Evolutionary conservation across 2,888 invertebrate genomes (phyloP).

Genomic region (Antheraea yamamai): DNA sequence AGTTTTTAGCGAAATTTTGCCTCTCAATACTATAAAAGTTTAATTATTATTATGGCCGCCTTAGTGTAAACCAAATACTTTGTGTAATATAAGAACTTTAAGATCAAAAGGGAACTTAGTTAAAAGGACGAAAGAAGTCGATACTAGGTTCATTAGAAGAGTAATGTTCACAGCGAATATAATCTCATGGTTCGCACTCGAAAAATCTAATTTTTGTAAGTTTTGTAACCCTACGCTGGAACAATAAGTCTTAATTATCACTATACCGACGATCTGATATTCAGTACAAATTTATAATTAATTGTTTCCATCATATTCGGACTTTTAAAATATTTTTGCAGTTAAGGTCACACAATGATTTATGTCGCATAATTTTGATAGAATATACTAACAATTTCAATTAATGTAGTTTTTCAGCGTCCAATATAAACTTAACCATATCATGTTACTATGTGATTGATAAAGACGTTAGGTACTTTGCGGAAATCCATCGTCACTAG

Average conservation of each 20-base stretch:
- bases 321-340: not conserved
- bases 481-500: not conserved
- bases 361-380: not conserved
- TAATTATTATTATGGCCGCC: not conserved
- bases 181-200: not conserved
- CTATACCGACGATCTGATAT: not conserved
- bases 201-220: not conserved
- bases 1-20: not conserved
- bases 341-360: not conserved
- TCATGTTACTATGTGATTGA: not conserved
- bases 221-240: not conserved
- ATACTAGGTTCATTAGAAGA: not conserved
- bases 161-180: not conserved
- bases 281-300: not conserved
- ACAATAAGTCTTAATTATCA: not conserved
- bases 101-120: not conserved
- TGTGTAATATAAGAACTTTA: slow-evolving; percentile 12
- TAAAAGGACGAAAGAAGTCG: not conserved
- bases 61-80: not conserved
- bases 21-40: not conserved
- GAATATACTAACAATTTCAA: not conserved
- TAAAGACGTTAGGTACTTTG: not conserved
- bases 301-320: not conserved
- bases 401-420: not conserved
- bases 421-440: not conserved